Base-by-base conservation (phyloP, 2,888 invertebrate genomes). In the Sclerodermus sp. region DNA sequence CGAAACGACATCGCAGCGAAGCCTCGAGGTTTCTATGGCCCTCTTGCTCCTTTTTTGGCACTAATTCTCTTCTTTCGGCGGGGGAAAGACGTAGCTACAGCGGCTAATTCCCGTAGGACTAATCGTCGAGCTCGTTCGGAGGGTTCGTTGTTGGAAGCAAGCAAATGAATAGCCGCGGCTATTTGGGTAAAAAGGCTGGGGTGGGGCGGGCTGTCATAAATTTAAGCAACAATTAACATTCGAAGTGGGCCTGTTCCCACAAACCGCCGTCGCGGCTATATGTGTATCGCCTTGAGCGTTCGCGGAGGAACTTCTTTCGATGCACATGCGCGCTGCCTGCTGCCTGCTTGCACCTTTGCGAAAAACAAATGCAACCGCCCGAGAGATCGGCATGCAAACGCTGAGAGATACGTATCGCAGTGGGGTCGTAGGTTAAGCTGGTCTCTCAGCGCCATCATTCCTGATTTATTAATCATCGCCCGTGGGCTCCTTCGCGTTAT, bases 221-320 rank as follows among this genome's bases (percentile, higher is more conserved):
- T 75, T 75, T 69, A 73, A 74, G 66, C 68, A 74, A 75, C 73
- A 74, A 75, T 75, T 75, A 75, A 75, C 71, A 73, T 74, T 71
- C 66, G 58, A 62, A 67, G 69, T 63, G 59, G 64, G 61, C 45
- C 59, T 61, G 67, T 75, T 73, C 71, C 71, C 73, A 74, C 71
- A 70, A 67, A 39, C 23, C 23, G 8, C 23, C 8, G 23, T 8
- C 23, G 3, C 23, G 4, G 8, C 16, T 47, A 63, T 64, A 70
- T 70, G 66, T 66, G 59, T 70, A 66, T 62, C 67, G 70, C 55
- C 65, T 55, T 53, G 51, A 54, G 47, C 54, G 55, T 47, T 51
- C 50, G 18, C 36, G 40, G 49, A 23, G 45, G 39, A 51, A 41
- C 30, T 42, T 30, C 29, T 49, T 51, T 55, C 57, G 57, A 62